Base-by-base conservation (phyloP, 2,113 vertebrate genomes). In the Mohoua ochrocephala region DNA sequence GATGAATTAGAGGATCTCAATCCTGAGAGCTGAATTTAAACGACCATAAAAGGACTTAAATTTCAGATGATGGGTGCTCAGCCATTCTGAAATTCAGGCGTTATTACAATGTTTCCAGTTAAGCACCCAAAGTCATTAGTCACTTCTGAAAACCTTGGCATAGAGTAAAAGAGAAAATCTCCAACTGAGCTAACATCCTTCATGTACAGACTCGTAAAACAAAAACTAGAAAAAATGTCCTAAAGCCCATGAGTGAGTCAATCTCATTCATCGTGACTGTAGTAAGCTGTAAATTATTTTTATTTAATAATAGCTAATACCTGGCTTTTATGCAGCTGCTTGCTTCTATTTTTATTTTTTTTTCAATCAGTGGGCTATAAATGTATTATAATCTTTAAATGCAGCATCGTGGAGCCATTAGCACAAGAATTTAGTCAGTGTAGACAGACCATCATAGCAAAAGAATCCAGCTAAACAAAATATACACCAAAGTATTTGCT, bases 81-180 rank as follows among this genome's bases (percentile, higher is more conserved):
- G 85, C 92, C 90, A 88, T 94, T 95, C 93, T 95, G 88, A 95
- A 96, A 94, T 94, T 93, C 83, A 96, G 92, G 92, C 93, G 0
- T 96, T 91, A 96, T 96, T 96, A 93, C 87, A 96, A 28, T 92
- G 85, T 97, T 95, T 97, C 92, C 95, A 95, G 95, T 93, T 96
- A 96, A 91, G 93, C 88, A 97, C 96, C 90, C 95, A 93, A 96
- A 96, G 87, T 94, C 93, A 86, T 96, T 96, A 97, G 95, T 96
- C 96, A 97, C 95, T 97, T 97, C 78, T 96, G 93, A 97, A 96
- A 96, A 97, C 56, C 82, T 95, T 97, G 96, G 96, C 96, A 91
- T 41, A 59, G 13, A 86, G 79, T 90, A 89, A 96, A 95, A 96
- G 71, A 95, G 80, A 96, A 96, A 95, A 94, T 88, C 90, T 96